Percentiles rank a stretch among this genome's conserved stretches.
phyloP scores from a whole-genome alignment of 2,888 invertebrate species.

The Andrena chrysosceles region DNA sequence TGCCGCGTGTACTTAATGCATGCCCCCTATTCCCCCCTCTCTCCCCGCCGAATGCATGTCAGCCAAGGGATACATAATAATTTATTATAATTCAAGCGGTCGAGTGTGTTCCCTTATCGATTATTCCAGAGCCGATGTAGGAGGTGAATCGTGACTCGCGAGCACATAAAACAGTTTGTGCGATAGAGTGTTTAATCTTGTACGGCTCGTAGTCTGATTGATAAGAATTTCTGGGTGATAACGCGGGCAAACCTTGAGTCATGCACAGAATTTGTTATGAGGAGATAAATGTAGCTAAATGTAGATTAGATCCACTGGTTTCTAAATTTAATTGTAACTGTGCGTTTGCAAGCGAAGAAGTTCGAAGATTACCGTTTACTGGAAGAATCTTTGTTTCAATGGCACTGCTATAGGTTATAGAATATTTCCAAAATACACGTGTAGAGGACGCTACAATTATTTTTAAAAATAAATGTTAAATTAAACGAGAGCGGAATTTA shows the following conservation, averaged over 20 bases:
- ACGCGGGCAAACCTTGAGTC: not conserved
- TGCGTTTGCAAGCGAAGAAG: too few species aligned
- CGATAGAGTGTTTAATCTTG: not conserved
- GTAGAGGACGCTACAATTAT: too few species aligned
- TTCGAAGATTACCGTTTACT: too few species aligned
- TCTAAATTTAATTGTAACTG: too few species aligned
- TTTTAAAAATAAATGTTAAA: too few species aligned
- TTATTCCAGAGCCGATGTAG: constrained; percentile 22
- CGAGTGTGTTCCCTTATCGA: constrained; percentile 23
- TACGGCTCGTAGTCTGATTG: not conserved
- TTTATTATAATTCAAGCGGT: constrained; percentile 39
- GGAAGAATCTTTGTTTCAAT: too few species aligned
- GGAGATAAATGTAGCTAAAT: too few species aligned
- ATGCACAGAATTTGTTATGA: too few species aligned
- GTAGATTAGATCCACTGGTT: too few species aligned
- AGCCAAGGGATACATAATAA: constrained; percentile 22
- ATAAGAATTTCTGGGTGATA: not conserved
- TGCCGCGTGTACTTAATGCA: constrained; percentile 2
- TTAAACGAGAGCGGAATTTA: too few species aligned
- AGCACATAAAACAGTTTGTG: not conserved
- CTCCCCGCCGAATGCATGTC: not conserved
- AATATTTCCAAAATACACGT: too few species aligned
- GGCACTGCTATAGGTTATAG: too few species aligned
- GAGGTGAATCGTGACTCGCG: not conserved
- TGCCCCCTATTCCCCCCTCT: not conserved